These are phyloP conservation scores for Montipora capricornis DNA, from an alignment of 64 coral and sea anemone species.

Conservation along the genomic window DNA sequence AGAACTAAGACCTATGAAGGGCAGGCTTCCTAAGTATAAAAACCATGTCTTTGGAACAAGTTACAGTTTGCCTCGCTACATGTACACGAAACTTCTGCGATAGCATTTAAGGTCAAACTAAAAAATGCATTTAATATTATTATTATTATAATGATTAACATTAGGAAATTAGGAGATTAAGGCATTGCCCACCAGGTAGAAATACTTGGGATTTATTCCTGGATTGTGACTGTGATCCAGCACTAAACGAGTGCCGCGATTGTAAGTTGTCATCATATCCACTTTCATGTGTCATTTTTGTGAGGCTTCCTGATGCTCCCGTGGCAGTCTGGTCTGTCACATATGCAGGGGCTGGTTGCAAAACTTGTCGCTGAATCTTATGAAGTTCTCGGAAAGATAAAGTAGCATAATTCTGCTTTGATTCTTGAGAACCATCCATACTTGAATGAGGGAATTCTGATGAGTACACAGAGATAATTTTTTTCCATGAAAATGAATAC, in stretches of 20 bases:
- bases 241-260: conserved; percentile 72
- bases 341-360: conserved; percentile 74
- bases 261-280: conserved; percentile 66
- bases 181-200: conserved; percentile 72
- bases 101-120: no score
- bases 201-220: conserved; percentile 79
- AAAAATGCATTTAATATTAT: no score
- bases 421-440: conserved; percentile 62
- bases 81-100: no score
- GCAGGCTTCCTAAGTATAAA: no score
- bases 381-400: conserved; percentile 87
- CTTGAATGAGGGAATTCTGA: conserved; percentile 87
- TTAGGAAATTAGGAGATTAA: neutral
- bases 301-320: conserved; percentile 37
- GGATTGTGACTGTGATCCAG: conserved; percentile 72
- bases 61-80: no score
- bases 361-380: conserved; percentile 84
- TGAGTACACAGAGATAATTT: neutral
- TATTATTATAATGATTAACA: no score
- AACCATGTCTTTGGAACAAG: no score
- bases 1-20: no score
- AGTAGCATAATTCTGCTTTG: conserved; percentile 68
- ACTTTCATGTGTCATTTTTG: conserved; percentile 12
- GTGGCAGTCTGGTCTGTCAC: conserved; percentile 59
- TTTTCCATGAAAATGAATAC: no score